phyloP scores from a whole-genome alignment of 2,113 vertebrate species.

The Lontra canadensis region DNA sequence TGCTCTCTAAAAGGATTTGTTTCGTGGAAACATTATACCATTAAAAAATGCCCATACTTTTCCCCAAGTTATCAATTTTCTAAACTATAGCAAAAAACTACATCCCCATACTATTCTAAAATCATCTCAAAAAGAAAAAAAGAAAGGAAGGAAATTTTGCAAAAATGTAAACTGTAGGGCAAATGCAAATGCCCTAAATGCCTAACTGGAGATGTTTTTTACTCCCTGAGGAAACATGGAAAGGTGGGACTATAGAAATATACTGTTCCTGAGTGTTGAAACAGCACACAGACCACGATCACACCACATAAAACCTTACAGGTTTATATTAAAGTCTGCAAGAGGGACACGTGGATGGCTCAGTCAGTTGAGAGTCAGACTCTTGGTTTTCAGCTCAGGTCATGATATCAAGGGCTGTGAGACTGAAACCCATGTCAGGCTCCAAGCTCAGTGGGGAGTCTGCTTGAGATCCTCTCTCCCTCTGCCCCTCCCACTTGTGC shows the following conservation, averaged over 20 bases:
- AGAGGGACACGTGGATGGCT: neutral
- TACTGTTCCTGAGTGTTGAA: neutral
- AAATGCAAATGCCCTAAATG: neutral
- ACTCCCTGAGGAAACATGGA: neutral
- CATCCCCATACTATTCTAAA: neutral
- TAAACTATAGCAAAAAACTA: neutral
- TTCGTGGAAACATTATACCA: neutral
- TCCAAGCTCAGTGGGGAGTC: neutral
- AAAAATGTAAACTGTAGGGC: neutral
- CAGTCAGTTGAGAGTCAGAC: neutral
- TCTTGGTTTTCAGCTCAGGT: neutral
- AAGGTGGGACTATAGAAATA: neutral
- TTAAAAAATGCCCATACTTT: neutral
- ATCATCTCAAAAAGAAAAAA: neutral
- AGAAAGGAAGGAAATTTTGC: neutral
- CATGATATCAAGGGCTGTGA: neutral
- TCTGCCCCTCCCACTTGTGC: too few species aligned
- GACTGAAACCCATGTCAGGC: neutral
- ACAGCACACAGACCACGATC: neutral
- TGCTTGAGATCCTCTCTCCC: neutral
- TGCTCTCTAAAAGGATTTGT: neutral
- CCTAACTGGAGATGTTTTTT: neutral
- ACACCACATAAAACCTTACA: neutral
- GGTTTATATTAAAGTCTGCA: neutral
- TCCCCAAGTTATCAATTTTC: neutral